These are phyloP conservation scores for Fregata magnificens DNA, from an alignment of 2,113 vertebrate species.

Conservation along the genomic window DNA sequence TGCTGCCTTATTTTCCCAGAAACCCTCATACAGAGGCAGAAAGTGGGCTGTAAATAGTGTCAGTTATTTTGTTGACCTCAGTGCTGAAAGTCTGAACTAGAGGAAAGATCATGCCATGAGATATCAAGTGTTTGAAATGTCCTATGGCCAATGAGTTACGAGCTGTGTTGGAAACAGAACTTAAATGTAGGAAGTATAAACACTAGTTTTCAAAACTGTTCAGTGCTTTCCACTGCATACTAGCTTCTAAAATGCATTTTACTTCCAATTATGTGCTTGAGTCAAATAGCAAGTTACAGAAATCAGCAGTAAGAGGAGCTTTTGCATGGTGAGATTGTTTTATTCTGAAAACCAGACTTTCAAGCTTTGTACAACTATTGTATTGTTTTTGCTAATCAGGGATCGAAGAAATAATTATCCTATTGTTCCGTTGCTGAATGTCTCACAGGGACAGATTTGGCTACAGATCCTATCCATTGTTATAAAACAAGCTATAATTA, in stretches of 20 bases:
- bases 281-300: background rate
- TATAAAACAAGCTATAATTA: slow-evolving; percentile 39
- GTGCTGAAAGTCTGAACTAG: background rate
- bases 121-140: background rate
- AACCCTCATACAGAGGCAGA: background rate
- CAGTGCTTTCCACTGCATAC: background rate
- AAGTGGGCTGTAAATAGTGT: background rate
- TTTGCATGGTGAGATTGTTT: background rate
- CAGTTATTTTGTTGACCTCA: background rate
- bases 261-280: background rate
- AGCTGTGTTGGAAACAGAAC: background rate
- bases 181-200: background rate
- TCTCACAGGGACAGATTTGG: slow-evolving; percentile 30
- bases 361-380: background rate
- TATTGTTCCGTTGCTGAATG: background rate
- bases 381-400: slow-evolving; percentile 46
- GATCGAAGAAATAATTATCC: slow-evolving; percentile 36
- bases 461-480: slow-evolving; percentile 16
- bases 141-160: background rate
- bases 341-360: background rate
- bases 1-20: background rate
- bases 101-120: background rate
- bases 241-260: background rate
- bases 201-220: background rate
- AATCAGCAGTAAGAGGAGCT: background rate